Percentiles rank a stretch among this genome's conserved stretches.
phyloP scores from a whole-genome alignment of 2,797 vertebrate species.

The Myotis myotis region DNA sequence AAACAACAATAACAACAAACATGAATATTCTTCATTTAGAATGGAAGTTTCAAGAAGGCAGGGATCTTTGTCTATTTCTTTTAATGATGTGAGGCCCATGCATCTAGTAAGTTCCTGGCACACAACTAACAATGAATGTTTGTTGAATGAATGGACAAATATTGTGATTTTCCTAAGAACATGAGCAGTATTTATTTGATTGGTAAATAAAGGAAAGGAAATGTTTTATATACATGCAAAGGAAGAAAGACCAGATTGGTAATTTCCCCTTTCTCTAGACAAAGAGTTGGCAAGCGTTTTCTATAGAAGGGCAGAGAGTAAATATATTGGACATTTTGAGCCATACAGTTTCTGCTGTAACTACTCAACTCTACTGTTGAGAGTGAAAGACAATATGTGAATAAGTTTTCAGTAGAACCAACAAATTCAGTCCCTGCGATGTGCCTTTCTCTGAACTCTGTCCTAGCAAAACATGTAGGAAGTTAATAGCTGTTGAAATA shows the following conservation, averaged over 20 bases:
- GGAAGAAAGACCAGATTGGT: not conserved
- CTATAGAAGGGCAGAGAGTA: not conserved
- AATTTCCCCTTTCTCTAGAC: not conserved
- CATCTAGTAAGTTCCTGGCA: not conserved
- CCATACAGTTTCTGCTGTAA: not conserved
- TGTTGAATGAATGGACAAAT: not conserved
- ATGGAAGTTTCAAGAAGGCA: not conserved
- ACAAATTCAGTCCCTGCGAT: not conserved
- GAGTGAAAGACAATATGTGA: not conserved
- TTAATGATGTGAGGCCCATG: not conserved
- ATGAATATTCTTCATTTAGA: not conserved
- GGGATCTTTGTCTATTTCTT: not conserved
- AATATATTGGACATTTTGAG: not conserved
- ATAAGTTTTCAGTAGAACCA: not conserved
- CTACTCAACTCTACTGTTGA: not conserved
- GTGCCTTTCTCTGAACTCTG: not conserved
- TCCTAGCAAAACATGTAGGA: not conserved
- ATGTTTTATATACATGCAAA: not conserved
- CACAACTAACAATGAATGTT: not conserved
- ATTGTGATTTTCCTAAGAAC: slow-evolving; percentile 29
- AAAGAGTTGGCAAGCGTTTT: not conserved
- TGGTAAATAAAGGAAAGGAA: not conserved
- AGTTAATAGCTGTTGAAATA: slow-evolving; percentile 3
- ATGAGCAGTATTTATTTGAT: not conserved
- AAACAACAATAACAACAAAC: not conserved